Evolutionary conservation across 2,888 invertebrate species (phyloP), one percentile per base, ranked within the genome.

Genomic region (Pteria penguin): DNA sequence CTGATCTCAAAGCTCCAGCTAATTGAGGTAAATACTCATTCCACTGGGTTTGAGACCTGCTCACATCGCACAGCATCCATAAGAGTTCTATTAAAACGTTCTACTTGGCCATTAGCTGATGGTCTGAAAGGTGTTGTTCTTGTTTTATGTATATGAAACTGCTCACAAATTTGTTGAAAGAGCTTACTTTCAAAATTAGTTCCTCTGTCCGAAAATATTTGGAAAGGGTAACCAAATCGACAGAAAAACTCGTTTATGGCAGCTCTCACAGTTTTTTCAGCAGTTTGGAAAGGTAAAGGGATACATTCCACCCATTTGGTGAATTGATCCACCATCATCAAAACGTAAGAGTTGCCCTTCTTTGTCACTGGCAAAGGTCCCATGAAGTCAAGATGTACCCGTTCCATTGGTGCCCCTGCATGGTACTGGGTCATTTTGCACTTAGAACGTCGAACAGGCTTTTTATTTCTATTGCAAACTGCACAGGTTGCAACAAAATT

Each of bases 391-490:
- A 78, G 22, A 58, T 74, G 74, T 11, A 74, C 70, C 33, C 78
- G n/a, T 57, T 78, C 76, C 68, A 76, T 62, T 36, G 76, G 76
- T 32, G 18, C 18, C 95, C 96, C 87, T 97, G 98, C 93, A 96
- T 97, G 32, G 95, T 96, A 90, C 98, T 98, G n/a, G 2, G 62
- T 52, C 63, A 73, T 27, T 2, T 22, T 45, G 2, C 52, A 29
- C 29, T 55, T 66, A 4, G 71, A 52, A 1, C 45, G 65, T 31
- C 68, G 29, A 5, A 14, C 29, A 14, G 62, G 55, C n/a, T 61
- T 67, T 62, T 76, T 72, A 45, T 57, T 32, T 29, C 31, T 33
- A 61, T 65, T 73, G 29, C 77, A 77, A 5, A 32, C 22, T 22
- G 8, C 26, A 26, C 73, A 77, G 1, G 52, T 26, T 31, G 24